Base-by-base conservation (phyloP, 2,797 vertebrate genomes). In the Parotocinclus haroldoi region DNA sequence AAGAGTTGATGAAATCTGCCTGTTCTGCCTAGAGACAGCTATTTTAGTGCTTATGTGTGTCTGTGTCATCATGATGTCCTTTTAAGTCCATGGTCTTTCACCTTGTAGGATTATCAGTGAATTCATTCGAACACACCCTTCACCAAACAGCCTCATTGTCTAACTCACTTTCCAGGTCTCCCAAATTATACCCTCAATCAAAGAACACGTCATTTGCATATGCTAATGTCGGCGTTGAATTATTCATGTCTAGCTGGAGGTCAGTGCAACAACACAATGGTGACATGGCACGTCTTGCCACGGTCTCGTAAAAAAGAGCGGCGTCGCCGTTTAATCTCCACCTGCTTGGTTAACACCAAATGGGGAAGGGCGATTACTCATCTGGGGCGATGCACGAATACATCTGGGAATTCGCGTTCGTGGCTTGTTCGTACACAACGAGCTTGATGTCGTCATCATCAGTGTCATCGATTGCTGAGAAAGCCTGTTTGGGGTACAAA, bases 231-330 rank as follows among this genome's bases (percentile, higher is more conserved):
- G 16, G n/a, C 55, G 14, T 58, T 74, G 37, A 75, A 74, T 77
- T 63, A 77, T 77, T 77, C 63, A 77, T 77, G 38, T 38, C 39
- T 69, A 16, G 66, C 61, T 63, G 58, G 69, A 72, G 72, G 72
- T 74, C 69, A 72, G 40, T 19, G 37, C 39, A 52, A 51, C 64
- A 68, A 71, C 45, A 58, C 58, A 60, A 64, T 59, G 53, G 63
- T 57, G 61, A 68, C 60, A 75, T 38, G 13, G 49, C 13, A 17
- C 46, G 12, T 58, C 39, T 66, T 68, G 48, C 59, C 36, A 63
- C 50, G 18, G 66, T 60, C 53, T 59, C 50, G n/a, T 63, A 69
- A 63, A 27, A n/a, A 69, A 44, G 46, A 46, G 64, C 63, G 40
- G 49, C 55, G 1, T 19, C 3, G n/a, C 56, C 42, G 48, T 68